Percentiles rank a stretch among this genome's conserved stretches.
These are phyloP conservation scores for Electrona antarctica DNA, from an alignment of 2,113 vertebrate species.

Conservation along the genomic window DNA sequence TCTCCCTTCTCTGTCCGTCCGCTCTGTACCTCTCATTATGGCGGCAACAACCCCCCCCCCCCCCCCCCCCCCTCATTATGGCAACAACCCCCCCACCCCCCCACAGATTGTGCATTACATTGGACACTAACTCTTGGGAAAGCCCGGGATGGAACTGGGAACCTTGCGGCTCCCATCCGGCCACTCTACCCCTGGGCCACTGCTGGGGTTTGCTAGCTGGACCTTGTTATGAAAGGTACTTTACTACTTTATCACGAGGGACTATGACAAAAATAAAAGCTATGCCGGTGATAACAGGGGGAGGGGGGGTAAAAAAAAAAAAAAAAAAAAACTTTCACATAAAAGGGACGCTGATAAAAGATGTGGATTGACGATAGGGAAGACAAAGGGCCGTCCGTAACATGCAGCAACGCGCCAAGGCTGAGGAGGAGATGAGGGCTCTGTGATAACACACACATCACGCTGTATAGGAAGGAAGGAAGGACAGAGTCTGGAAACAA, in stretches of 20 bases:
- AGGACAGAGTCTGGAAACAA: constrained; percentile 42
- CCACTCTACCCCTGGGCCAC: no score
- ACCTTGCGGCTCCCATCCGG: no score
- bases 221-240: constrained; percentile 36
- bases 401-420: constrained; percentile 77
- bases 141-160: no score
- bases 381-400: constrained; percentile 71
- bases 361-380: constrained; percentile 71
- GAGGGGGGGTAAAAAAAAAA: neutral
- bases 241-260: constrained; percentile 45
- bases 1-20: neutral
- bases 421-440: constrained; percentile 64
- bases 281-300: constrained; percentile 47
- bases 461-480: constrained; percentile 54
- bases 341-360: constrained; percentile 76
- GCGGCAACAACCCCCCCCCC: neutral
- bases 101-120: constrained; percentile 3
- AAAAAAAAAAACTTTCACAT: constrained; percentile 61
- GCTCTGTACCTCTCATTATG: constrained; percentile 4
- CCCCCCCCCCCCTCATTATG: no score
- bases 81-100: neutral
- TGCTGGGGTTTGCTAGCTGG: constrained; percentile 17
- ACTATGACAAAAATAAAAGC: constrained; percentile 63
- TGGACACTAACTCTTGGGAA: no score
- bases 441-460: constrained; percentile 57